Evolutionary conservation across 2,113 vertebrate genomes (phyloP), one percentile per base, ranked within the genome.

Genomic region (Lagopus muta): DNA sequence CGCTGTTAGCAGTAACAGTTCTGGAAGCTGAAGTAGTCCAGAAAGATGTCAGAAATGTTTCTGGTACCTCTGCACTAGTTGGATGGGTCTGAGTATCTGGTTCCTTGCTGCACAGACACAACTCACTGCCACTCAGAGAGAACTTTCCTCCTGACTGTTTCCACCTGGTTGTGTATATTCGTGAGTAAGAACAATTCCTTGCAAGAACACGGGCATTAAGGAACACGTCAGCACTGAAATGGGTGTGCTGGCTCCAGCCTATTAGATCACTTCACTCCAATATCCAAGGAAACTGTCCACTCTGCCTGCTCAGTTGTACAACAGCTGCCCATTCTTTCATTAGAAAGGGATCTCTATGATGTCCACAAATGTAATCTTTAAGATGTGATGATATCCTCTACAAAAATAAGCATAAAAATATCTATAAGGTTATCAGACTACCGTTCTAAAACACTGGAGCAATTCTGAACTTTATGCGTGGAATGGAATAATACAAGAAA

Each of bases 321-420:
- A 92, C 88, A 83, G 82, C 80, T 97, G 78, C 61, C 40, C 36
- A 70, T 86, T 88, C 47, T 61, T 95, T 95, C 61, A 32, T 92
- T 92, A 73, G 86, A 94, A 94, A 90, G 89, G 40, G 73, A 92
- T 72, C 84, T 91, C 78, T 93, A 95, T 94, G 92, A 77, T 67
- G 47, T 47, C 47, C 93, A 97, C 78, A 96, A 97, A 94, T 93
- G 95, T 50, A 57, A 60, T 82, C 48, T 67, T 69, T 65, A 80
- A 91, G 47, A 76, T 87, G 70, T 82, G 61, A 70, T 83, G 66
- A 72, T 40, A 84, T 20, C 57, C 73, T 94, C 89, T 96, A 90
- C 45, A 30, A 96, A 54, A 30, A 54, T 9, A 54, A 54, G 27
- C 11, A 52, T 52, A 95, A 94, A 96, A 90, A 6, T 91, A 27